Evolutionary conservation across 2,888 invertebrate species (phyloP), one percentile per base, ranked within the genome.

Genomic region (Catocala nupta): DNA sequence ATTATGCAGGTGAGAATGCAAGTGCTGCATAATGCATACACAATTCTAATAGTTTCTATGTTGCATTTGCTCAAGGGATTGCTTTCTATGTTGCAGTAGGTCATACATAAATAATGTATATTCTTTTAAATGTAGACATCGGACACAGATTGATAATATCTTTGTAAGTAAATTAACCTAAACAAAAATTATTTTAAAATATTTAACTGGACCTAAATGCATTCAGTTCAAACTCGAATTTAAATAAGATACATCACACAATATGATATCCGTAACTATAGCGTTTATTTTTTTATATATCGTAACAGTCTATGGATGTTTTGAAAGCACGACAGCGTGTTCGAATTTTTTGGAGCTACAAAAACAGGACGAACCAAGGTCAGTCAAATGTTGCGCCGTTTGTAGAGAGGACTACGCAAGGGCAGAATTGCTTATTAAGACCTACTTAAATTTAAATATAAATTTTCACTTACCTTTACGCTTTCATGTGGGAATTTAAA

Each of bases 401-500:
- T 16, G 25, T 45, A 45, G 0, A 7, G 45, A 8, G 8, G 36
- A 39, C 11, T 12, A 12, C 45, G 12, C 6, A 45, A 45, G 6
- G 12, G 7, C 12, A 12, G 12, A 45, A 12, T 7, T 12, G 7
- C 7, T 1, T 45, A 1, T 1, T 16, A 47, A 16, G 5, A 7
- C 16, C 4, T 9, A n/a, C 25, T 49, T n/a, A n/a, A 25, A 39
- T 39, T 39, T 39, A 39, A 6, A 39, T 39, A 39, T 39, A 55
- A 25, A 16, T 10, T 45, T 44, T 48, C 34, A 75, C 81, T 75
- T 34, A 84, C 84, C 80, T 85, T 86, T 55, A 84, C 94, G 78
- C 94, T 94, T 74, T 94, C 94, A 71, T 94, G 94, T 5, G 93
- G 94, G 80, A 94, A 94, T 77, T 94, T 94, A 69, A 89, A 94